Conservation (phyloP, 2,797 vertebrate species). For the Clarias laeviceps region DNA sequence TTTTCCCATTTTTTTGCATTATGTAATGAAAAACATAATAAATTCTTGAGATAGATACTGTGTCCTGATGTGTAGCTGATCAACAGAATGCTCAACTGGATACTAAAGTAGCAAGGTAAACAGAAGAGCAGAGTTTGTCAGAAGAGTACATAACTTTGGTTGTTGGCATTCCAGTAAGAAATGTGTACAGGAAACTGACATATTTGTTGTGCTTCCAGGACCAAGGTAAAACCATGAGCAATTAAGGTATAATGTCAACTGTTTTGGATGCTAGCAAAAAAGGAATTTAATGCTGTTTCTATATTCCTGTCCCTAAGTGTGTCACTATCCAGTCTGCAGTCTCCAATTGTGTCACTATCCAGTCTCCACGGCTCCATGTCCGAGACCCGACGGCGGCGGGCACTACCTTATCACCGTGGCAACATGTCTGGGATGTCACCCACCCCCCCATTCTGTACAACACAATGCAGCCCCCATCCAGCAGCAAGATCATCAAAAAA, state of each 20-base stretch:
- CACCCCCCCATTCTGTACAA: conserved; percentile 61
- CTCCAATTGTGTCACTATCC: conserved; percentile 85
- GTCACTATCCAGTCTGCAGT: conserved; percentile 83
- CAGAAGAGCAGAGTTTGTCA: neutral
- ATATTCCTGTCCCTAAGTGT: conserved; percentile 76
- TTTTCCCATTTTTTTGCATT: neutral
- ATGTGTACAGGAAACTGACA: neutral
- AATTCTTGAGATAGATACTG: neutral
- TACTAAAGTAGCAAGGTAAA: neutral
- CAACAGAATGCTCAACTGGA: neutral
- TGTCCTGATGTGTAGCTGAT: neutral
- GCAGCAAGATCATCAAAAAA: conserved; percentile 74
- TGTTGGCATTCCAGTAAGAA: neutral
- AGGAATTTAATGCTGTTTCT: conserved; percentile 37
- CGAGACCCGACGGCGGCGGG: conserved; percentile 85
- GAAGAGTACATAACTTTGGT: neutral
- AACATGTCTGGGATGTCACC: conserved; percentile 88
- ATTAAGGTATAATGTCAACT: neutral
- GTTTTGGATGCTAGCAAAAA: conserved; percentile 18
- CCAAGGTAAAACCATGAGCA: neutral
- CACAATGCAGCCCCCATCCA: conserved; percentile 54
- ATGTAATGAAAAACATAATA: neutral
- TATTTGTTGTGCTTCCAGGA: neutral
- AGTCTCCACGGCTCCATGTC: conserved; percentile 82
- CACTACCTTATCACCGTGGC: conserved; percentile 87